Evolutionary conservation across 2,888 invertebrate species (phyloP), one percentile per base, ranked within the genome.

Genomic region (Cyaniris semiargus): DNA sequence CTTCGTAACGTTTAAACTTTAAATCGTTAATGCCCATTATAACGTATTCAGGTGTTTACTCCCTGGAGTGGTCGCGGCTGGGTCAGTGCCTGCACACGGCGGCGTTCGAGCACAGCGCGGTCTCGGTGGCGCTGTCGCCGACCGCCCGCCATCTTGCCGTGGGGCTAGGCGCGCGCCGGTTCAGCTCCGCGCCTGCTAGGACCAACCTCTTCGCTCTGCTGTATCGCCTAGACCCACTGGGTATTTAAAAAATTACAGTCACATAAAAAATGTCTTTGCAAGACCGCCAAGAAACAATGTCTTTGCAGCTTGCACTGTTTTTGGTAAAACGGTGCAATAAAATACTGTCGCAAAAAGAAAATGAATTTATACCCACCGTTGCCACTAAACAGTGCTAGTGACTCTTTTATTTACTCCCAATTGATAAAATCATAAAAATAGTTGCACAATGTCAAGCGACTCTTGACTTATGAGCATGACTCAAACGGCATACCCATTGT

Each of bases 51-150:
- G 97, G 97, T 76, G 96, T 98, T 38, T 97, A 97, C 89, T 98
- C 97, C 81, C 91, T 98, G 82, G 95, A 96, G 85, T 96, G 96
- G 95, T 95, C 95, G 81, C 95, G 96, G 0, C 90, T 97, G 70
- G 97, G 97, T 0, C 96, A 97, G 85, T 96, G 96, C 86, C 93
- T 98, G 77, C 97, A 96, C 90, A 96, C 96, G n/a, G 96, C 96
- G 7, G 95, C 95, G 85, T 95, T 96, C 81, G 96, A 96, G 84
- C 96, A 97, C 84, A 96, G 96, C 87, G 97, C 97, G 1, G 97
- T 98, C 75, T 97, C 97, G 0, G 96, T 98, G 66, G 97, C 97
- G 79, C 93, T 98, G 80, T 97, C 97, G n/a, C 97, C 98, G 1
- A 95, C 96, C 18, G 96, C 96, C 80, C 95, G 96, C 38, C 97